These are phyloP conservation scores for Nematostella vectensis DNA, from an alignment of 92 coral and sea anemone genomes.

Conservation along the genomic window DNA sequence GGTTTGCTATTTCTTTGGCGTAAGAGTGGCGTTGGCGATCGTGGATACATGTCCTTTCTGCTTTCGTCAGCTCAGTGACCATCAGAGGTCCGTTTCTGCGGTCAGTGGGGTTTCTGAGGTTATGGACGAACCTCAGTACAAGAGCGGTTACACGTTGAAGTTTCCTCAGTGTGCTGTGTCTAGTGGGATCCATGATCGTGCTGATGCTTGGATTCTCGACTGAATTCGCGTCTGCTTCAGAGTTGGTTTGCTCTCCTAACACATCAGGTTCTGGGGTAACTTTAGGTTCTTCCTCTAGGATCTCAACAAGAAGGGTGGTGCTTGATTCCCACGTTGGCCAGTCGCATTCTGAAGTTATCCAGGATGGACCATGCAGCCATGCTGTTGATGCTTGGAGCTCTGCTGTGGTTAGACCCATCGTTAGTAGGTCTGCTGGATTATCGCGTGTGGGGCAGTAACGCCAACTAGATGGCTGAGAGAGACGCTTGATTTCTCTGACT, in stretches of 20 bases:
- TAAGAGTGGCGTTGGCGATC: slow-evolving; percentile 13
- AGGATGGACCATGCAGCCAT: slow-evolving; percentile 16
- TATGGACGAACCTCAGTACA: slow-evolving; percentile 23
- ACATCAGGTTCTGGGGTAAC: background rate
- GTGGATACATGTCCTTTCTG: slow-evolving; percentile 24
- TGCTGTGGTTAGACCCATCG: slow-evolving; percentile 31
- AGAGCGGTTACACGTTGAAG: slow-evolving; percentile 18
- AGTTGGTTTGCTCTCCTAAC: too few species aligned
- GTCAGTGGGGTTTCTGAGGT: slow-evolving; percentile 9
- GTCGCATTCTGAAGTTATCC: slow-evolving; percentile 9
- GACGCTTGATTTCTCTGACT: slow-evolving; percentile 16
- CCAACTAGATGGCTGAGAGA: slow-evolving; percentile 17
- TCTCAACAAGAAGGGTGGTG: slow-evolving; percentile 20
- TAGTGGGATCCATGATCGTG: slow-evolving; percentile 14
- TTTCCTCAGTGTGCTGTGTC: slow-evolving; percentile 9
- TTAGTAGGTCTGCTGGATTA: slow-evolving; percentile 39
- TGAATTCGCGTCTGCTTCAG: slow-evolving; percentile 1
- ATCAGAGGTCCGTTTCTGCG: slow-evolving; percentile 10
- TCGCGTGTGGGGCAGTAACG: slow-evolving; percentile 32
- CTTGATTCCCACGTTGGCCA: slow-evolving; percentile 17
- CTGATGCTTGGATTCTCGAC: slow-evolving; percentile 5
- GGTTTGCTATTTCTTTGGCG: slow-evolving; percentile 2
- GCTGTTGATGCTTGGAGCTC: too few species aligned
- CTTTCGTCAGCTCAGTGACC: slow-evolving; percentile 8
- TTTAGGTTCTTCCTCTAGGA: slow-evolving; percentile 11